Base-by-base conservation (phyloP, 2,113 vertebrate species). In the Myodes glareolus region DNA sequence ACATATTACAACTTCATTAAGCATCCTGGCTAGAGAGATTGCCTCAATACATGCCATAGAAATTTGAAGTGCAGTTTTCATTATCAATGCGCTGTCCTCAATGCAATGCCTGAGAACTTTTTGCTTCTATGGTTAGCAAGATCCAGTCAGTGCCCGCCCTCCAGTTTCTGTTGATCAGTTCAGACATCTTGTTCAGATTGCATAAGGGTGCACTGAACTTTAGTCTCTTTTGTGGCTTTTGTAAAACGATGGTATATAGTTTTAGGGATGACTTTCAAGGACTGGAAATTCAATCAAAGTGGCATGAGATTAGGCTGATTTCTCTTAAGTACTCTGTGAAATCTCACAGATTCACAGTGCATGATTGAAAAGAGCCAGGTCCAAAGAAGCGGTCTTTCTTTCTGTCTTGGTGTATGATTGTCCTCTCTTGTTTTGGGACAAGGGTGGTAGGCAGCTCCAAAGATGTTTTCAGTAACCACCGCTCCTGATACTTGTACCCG, bases 21-120 rank as follows among this genome's bases (percentile, higher is more conserved):
- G 96, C 94, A 96, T 82, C 94, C 86, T 75, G 72, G 72, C 67
- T 78, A 75, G 88, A 94, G 82, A 97, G 80, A 95, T 7, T 87
- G 85, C 81, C 81, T 96, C 89, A 96, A 97, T 97, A 92, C 45
- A 89, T 91, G 86, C 86, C 95, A 95, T 68, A 82, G 95, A 97
- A 90, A 97, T 97, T 96, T 97, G 94, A 97, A 96, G 45, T 52
- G 47, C n/a, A 91, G 96, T 89, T 92, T 96, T 89, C 91, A 63
- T 92, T 96, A 68, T 80, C 88, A 94, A 65, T 92, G 70, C 80
- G 50, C 75, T 88, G 25, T 94, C 52, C 55, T 97, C 95, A 91
- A 75, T 92, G 39, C 81, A 50, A 63, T 92, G 67, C 58, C 13
- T 92, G 89, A 92, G 95, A 95, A 88, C 17, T 82, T 88, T 95